A percentile compares a stretch with the other conserved stretches of the same genome.
Evolutionary conservation across 2,888 invertebrate species (phyloP).

Genomic region (Mesoligia furuncula): DNA sequence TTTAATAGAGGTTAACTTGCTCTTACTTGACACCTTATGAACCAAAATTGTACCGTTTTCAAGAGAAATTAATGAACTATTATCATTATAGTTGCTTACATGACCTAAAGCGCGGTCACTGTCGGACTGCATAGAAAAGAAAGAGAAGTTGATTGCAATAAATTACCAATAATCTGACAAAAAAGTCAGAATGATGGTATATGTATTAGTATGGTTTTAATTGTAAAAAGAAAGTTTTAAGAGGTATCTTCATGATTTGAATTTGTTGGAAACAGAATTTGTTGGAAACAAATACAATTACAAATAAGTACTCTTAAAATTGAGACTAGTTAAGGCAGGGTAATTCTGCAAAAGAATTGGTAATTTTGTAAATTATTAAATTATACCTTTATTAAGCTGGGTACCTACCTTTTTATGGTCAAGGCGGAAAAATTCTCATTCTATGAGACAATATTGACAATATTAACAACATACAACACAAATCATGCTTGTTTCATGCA

Average conservation of each 20-base stretch:
- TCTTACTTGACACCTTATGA: neutral
- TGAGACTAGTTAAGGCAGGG: neutral
- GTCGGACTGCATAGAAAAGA: too few species aligned
- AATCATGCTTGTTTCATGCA: slow-evolving; percentile 60
- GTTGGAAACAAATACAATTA: neutral
- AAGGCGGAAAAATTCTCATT: neutral
- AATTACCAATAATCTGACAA: too few species aligned
- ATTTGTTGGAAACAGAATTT: too few species aligned
- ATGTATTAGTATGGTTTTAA: too few species aligned
- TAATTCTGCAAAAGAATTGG: neutral
- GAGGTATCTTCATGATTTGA: too few species aligned
- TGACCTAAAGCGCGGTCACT: too few species aligned
- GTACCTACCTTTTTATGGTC: neutral
- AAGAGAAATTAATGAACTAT: neutral
- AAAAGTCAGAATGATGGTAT: too few species aligned
- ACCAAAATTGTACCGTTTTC: neutral
- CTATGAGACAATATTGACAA: neutral
- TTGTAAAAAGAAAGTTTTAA: too few species aligned
- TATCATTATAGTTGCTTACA: too few species aligned
- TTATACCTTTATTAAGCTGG: too few species aligned
- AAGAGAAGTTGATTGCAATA: too few species aligned
- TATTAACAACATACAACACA: slow-evolving; percentile 27
- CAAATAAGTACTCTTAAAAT: neutral
- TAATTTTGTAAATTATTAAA: neutral
- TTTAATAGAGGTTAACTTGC: neutral